A percentile compares a stretch with the other conserved stretches of the same genome.
Conservation (phyloP, 1,140 invertebrate genomes). For the Orius laevigatus region DNA sequence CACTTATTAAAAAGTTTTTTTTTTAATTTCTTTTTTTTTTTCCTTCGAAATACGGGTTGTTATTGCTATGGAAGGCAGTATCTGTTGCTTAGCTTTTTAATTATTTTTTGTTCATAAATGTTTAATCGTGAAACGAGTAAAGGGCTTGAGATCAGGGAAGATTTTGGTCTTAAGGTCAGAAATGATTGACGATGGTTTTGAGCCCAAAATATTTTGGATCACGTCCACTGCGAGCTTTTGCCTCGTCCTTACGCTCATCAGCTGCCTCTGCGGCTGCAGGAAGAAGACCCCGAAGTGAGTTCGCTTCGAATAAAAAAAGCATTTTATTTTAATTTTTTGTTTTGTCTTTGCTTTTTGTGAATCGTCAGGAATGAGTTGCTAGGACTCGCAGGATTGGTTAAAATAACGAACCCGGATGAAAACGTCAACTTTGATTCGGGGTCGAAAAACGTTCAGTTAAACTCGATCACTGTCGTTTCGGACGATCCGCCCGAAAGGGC, state of each 20-base stretch:
- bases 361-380: slow-evolving; percentile 25
- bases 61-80: too few species aligned
- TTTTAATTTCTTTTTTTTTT: too few species aligned
- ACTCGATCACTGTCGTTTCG: slow-evolving; percentile 10
- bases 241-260: slow-evolving; percentile 14
- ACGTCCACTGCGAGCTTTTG: slow-evolving; percentile 15
- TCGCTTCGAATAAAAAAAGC: slow-evolving; percentile 5
- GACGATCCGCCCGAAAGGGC: slow-evolving; percentile 9
- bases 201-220: slow-evolving; percentile 13
- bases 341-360: slow-evolving; percentile 17
- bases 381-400: slow-evolving; percentile 25
- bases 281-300: slow-evolving; percentile 24
- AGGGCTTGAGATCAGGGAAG: too few species aligned
- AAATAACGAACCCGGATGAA: slow-evolving; percentile 25
- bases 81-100: too few species aligned
- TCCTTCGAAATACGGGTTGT: too few species aligned
- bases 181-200: slow-evolving; percentile 9
- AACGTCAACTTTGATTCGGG: slow-evolving; percentile 17
- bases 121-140: too few species aligned
- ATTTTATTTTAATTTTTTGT: slow-evolving; percentile 13
- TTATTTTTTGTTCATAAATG: too few species aligned
- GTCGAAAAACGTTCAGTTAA: slow-evolving; percentile 14
- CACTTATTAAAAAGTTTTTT: too few species aligned
- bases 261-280: slow-evolving; percentile 23
- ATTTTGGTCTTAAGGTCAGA: too few species aligned